Percentiles rank a stretch among this genome's conserved stretches.
These are phyloP conservation scores for Eira barbara DNA, from an alignment of 2,113 vertebrate species.

Conservation along the genomic window DNA sequence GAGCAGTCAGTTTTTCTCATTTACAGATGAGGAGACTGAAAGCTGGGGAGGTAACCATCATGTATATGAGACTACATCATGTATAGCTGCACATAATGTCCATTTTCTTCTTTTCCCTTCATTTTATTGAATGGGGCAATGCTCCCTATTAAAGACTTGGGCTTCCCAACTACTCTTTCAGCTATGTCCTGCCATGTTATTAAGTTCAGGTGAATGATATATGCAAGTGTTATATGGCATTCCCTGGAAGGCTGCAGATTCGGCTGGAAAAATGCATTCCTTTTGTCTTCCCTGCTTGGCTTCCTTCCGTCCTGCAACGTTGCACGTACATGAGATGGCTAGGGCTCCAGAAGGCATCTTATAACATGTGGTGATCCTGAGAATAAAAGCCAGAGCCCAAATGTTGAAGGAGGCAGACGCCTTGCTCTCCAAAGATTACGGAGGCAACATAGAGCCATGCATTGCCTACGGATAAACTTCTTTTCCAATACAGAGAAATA, in stretches of 20 bases:
- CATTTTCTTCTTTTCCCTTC: neutral
- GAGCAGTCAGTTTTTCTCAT: neutral
- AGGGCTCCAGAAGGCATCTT: neutral
- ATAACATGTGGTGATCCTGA: neutral
- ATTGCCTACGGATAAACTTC: neutral
- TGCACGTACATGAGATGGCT: neutral
- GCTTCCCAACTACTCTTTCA: neutral
- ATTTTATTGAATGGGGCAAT: neutral
- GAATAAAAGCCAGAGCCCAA: neutral
- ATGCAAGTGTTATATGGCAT: neutral
- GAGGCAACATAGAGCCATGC: neutral
- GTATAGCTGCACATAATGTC: neutral
- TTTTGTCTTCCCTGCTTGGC: neutral
- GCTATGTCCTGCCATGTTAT: neutral
- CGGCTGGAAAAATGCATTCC: neutral
- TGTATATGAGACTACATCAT: neutral
- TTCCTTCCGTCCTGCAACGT: neutral
- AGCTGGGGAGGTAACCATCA: neutral
- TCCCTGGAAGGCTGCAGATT: neutral
- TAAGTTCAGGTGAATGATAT: neutral
- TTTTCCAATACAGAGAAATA: conserved; percentile 1
- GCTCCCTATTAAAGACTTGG: neutral
- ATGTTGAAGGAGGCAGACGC: neutral
- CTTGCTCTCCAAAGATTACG: neutral
- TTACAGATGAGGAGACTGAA: conserved; percentile 5